Percentiles rank a stretch among this genome's conserved stretches.
Evolutionary conservation across 2,888 invertebrate genomes (phyloP).

Genomic region (Volucella bombylans): DNA sequence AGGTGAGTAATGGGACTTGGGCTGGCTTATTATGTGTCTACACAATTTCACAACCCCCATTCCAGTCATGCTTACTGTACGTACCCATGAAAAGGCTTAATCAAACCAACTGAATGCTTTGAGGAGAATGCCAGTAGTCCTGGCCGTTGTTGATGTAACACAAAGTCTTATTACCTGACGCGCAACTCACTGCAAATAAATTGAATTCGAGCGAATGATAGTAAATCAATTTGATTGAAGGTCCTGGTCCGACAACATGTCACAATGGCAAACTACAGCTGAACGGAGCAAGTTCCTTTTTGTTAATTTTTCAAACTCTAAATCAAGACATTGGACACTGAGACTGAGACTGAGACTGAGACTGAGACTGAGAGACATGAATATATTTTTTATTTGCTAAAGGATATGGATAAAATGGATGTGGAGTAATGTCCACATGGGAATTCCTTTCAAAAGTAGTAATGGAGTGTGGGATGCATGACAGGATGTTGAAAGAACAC

Average conservation of each 20-base stretch:
- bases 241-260: slow-evolving; percentile 67
- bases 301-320: slow-evolving; percentile 70
- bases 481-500: slow-evolving; percentile 52
- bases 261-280: slow-evolving; percentile 32
- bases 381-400: slow-evolving; percentile 12
- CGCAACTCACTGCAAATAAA: slow-evolving; percentile 54
- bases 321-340: slow-evolving; percentile 63
- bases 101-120: no score
- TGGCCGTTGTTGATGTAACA: slow-evolving; percentile 12
- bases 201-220: slow-evolving; percentile 68
- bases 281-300: slow-evolving; percentile 24
- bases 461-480: slow-evolving; percentile 22
- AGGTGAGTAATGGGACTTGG: slow-evolving; percentile 74
- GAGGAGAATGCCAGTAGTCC: no score
- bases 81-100: no score
- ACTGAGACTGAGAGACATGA: slow-evolving; percentile 19
- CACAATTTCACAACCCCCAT: slow-evolving; percentile 44
- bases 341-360: slow-evolving; percentile 6
- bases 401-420: slow-evolving; percentile 1
- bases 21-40: slow-evolving; percentile 69
- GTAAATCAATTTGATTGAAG: slow-evolving; percentile 73
- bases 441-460: slow-evolving; percentile 21
- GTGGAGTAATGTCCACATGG: slow-evolving; percentile 29
- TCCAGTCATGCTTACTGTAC: slow-evolving; percentile 1
- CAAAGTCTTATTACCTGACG: slow-evolving; percentile 62